Percentiles rank a stretch among this genome's conserved stretches.
phyloP scores from a whole-genome alignment of 2,888 invertebrate genomes.

The Branchipolynoe longqiensis region DNA sequence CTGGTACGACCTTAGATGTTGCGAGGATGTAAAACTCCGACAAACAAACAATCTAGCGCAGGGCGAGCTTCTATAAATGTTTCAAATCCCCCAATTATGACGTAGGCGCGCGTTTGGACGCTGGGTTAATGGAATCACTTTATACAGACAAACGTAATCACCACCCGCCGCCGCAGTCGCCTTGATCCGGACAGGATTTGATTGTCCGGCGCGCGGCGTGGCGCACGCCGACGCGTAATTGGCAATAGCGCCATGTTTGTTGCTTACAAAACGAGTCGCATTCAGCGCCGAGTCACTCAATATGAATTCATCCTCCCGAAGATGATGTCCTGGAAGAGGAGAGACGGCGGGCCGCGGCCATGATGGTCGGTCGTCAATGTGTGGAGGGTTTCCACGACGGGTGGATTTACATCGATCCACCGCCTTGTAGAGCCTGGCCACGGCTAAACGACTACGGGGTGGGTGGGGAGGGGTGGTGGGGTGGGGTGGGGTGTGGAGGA shows the following conservation, averaged over 20 bases:
- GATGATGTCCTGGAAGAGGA: not conserved
- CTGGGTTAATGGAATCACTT: conserved; percentile 35
- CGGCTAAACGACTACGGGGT: too few species aligned
- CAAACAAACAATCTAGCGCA: too few species aligned
- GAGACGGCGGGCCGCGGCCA: too few species aligned
- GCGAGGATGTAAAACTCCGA: too few species aligned
- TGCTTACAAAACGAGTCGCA: conserved; percentile 40
- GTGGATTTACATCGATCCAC: too few species aligned
- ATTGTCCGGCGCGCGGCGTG: not conserved
- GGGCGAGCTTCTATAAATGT: too few species aligned
- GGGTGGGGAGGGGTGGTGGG: too few species aligned
- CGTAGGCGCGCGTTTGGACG: not conserved
- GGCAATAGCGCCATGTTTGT: conserved; percentile 40
- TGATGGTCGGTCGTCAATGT: too few species aligned
- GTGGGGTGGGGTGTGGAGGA: too few species aligned
- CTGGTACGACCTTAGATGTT: too few species aligned
- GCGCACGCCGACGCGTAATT: conserved; percentile 14
- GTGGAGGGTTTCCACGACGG: too few species aligned
- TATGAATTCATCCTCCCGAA: conserved; percentile 11
- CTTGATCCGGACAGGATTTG: not conserved
- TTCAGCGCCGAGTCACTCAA: conserved; percentile 3
- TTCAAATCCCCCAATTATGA: conserved; percentile 37
- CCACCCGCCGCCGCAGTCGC: not conserved
- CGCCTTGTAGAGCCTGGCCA: too few species aligned
- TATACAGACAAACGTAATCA: conserved; percentile 25